These are phyloP conservation scores for Pantelozetes paolii DNA, from an alignment of 2,888 invertebrate genomes.

Conservation along the genomic window DNA sequence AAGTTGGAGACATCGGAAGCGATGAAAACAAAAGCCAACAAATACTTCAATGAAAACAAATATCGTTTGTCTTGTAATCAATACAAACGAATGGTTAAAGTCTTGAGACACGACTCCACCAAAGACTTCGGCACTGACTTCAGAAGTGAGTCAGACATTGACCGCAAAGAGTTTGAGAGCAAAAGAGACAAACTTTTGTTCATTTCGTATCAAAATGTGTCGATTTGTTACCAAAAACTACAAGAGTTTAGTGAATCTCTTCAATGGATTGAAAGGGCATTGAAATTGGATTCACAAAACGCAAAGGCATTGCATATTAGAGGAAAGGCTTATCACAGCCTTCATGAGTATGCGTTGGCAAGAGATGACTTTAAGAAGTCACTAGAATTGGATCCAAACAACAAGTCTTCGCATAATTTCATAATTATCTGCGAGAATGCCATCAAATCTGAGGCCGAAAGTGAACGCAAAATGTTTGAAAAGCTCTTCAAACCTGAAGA, in stretches of 20 bases:
- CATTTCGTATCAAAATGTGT: background rate
- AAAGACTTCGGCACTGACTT: background rate
- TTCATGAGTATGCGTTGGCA: background rate
- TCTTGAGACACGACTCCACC: background rate
- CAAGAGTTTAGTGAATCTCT: background rate
- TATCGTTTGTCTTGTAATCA: background rate
- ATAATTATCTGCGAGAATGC: background rate
- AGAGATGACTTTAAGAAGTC: background rate
- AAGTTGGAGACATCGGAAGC: background rate
- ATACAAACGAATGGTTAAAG: background rate
- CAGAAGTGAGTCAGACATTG: background rate
- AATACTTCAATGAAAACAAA: background rate
- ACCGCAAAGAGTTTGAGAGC: background rate
- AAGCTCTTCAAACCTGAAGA: background rate
- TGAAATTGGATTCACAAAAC: background rate
- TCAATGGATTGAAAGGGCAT: background rate
- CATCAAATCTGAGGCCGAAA: background rate
- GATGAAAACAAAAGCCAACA: background rate
- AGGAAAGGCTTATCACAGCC: background rate
- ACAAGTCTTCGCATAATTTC: background rate
- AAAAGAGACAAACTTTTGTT: background rate
- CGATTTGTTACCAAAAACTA: background rate
- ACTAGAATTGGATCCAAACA: background rate
- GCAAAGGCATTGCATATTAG: background rate
- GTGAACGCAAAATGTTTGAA: background rate